Evolutionary conservation across 1,140 invertebrate species (phyloP), one percentile per base, ranked within the genome.

Genomic region (Euglossa dilemma): DNA sequence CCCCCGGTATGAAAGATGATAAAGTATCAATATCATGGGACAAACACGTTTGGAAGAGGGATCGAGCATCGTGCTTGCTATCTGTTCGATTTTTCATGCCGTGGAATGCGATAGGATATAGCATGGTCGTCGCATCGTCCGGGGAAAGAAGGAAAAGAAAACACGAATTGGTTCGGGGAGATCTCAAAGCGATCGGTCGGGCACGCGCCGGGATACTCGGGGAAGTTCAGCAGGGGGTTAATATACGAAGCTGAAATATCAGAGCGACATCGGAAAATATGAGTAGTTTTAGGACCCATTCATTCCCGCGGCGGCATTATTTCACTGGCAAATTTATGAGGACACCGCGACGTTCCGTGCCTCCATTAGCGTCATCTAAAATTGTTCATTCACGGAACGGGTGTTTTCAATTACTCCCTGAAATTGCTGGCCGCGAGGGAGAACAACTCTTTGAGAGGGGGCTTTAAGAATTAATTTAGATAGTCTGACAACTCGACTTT

Each of bases 321-420:
- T 82, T 67, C 80, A 76, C 4, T 25, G 63, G 63, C 14, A 52
- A 57, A 82, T 82, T 82, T 82, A 82, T 25, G 72, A 36, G 52
- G 63, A 50, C 73, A 52, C 52, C 25, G 45, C 11, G 36, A 28
- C 43, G 63, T 25, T 59, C 80, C 80, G 54, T 59, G 59, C 67
- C 80, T 82, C 80, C 80, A 82, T 82, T 82, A 82, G 80, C 63
- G 80, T 82, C 63, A 23, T 36, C 72, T 67, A 66, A 67, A 76
- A 82, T 82, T 76, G 80, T 75, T 82, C 80, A 67, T 69, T 82
- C 80, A 47, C 43, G 80, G 80, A 82, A 82, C 80, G 73, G 73
- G 72, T 76, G 80, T 57, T 76, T 82, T 76, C 80, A 82, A 82
- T 82, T 82, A 76, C 80, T 76, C 23, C 20, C 28, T 14, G 72